phyloP scores from a whole-genome alignment of 2,797 vertebrate genomes.

The Rachycentron canadum region DNA sequence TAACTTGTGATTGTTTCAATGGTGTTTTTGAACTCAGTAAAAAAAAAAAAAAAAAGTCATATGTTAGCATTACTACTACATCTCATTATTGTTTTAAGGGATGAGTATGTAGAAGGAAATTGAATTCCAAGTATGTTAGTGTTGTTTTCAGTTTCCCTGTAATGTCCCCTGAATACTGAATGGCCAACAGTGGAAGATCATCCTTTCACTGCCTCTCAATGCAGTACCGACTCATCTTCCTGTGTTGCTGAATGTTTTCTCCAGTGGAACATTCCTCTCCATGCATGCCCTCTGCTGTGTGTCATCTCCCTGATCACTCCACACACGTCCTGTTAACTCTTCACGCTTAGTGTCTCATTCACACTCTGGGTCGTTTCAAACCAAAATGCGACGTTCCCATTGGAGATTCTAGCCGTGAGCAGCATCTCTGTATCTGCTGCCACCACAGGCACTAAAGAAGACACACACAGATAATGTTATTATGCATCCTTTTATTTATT shows the following conservation, averaged over 20 bases:
- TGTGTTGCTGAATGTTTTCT: constrained; percentile 62
- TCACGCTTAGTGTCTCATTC: constrained; percentile 26
- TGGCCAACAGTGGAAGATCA: neutral
- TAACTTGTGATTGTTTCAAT: constrained; percentile 72
- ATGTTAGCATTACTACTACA: constrained; percentile 51
- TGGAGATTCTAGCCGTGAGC: neutral
- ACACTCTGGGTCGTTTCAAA: constrained; percentile 7
- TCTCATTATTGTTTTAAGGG: constrained; percentile 52
- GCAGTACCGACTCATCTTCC: constrained; percentile 48
- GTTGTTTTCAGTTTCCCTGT: constrained; percentile 29
- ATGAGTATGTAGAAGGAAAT: constrained; percentile 42
- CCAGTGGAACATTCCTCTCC: constrained; percentile 58
- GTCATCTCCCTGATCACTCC: constrained; percentile 4
- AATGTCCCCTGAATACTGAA: constrained; percentile 26
- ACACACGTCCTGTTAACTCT: constrained; percentile 20
- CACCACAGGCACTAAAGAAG: neutral
- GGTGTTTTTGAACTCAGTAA: constrained; percentile 66
- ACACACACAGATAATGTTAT: neutral
- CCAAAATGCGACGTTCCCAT: constrained; percentile 34
- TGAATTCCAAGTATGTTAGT: constrained; percentile 9
- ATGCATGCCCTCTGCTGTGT: constrained; percentile 58
- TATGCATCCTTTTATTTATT: constrained; percentile 49
- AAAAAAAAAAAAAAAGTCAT: constrained; percentile 46
- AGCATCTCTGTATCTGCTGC: neutral
- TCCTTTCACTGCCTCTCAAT: constrained; percentile 31